These are phyloP conservation scores for Odontamblyopus lacepedii DNA, from an alignment of 2,797 vertebrate species.

Conservation along the genomic window DNA sequence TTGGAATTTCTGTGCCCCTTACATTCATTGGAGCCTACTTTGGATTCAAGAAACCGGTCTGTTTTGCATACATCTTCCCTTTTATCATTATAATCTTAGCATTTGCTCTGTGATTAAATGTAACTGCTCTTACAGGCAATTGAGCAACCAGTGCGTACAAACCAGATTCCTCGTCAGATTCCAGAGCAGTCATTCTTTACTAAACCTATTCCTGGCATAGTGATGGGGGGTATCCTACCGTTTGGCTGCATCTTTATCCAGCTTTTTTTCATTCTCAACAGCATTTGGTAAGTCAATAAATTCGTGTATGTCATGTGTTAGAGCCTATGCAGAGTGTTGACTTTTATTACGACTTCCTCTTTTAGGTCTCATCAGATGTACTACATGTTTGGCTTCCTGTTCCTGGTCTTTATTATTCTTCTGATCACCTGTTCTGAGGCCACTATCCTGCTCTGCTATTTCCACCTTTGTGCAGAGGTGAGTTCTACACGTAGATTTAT, in stretches of 20 bases:
- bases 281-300: constrained; percentile 83
- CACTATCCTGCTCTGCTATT: constrained; percentile 90
- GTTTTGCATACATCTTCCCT: constrained; percentile 15
- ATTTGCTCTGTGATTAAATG: background rate
- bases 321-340: background rate
- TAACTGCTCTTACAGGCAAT: constrained; percentile 71
- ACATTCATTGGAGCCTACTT: constrained; percentile 90
- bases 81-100: background rate
- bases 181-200: constrained; percentile 89
- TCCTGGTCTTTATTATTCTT: constrained; percentile 91
- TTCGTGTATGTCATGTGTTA: background rate
- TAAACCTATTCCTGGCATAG: constrained; percentile 84
- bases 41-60: constrained; percentile 89
- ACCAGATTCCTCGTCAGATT: constrained; percentile 87
- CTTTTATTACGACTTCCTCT: background rate
- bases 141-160: constrained; percentile 86
- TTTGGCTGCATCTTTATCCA: constrained; percentile 95
- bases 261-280: constrained; percentile 93
- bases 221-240: constrained; percentile 90
- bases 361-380: constrained; percentile 94
- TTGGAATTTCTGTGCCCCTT: constrained; percentile 90
- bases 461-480: constrained; percentile 94
- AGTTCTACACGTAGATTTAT: background rate
- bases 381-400: constrained; percentile 94
- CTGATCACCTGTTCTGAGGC: constrained; percentile 93